These are phyloP conservation scores for Kuschelorhynchus macadamiae DNA, from an alignment of 2,888 invertebrate species.

Conservation along the genomic window DNA sequence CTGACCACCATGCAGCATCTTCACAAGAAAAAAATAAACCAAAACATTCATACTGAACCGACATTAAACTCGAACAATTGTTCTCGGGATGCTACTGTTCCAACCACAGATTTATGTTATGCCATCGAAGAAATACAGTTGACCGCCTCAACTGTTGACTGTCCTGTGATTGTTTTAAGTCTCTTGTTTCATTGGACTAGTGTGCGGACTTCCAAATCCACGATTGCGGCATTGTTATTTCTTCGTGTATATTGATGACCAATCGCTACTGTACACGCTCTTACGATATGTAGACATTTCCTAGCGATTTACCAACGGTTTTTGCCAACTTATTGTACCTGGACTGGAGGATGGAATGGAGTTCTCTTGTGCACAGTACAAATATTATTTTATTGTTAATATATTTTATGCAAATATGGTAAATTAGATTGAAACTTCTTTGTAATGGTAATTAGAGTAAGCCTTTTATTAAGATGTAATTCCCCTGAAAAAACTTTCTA, in stretches of 20 bases:
- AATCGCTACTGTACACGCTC: conserved; percentile 66
- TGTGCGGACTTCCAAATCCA: conserved; percentile 61
- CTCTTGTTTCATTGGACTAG: conserved; percentile 55
- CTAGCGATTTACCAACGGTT: conserved; percentile 38
- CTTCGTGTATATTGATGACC: conserved; percentile 68
- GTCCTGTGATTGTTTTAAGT: conserved; percentile 58
- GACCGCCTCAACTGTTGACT: conserved; percentile 55
- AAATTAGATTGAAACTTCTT: too few species aligned
- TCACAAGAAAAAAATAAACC: conserved; percentile 54
- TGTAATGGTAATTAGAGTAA: too few species aligned
- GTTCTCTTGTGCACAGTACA: too few species aligned
- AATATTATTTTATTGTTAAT: too few species aligned
- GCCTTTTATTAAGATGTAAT: too few species aligned
- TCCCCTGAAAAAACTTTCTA: too few species aligned
- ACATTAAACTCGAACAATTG: conserved; percentile 68
- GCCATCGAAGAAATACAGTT: conserved; percentile 60
- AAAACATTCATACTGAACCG: conserved; percentile 66
- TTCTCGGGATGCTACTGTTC: conserved; percentile 68
- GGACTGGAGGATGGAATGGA: not conserved
- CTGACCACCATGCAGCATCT: conserved; percentile 30
- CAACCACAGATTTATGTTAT: conserved; percentile 66
- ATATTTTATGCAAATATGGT: too few species aligned
- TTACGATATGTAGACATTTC: conserved; percentile 54
- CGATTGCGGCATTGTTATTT: conserved; percentile 67
- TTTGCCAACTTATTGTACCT: conserved; percentile 15